A percentile compares a stretch with the other conserved stretches of the same genome.
These are phyloP conservation scores for Gobius niger DNA, from an alignment of 2,113 vertebrate species.

Conservation along the genomic window DNA sequence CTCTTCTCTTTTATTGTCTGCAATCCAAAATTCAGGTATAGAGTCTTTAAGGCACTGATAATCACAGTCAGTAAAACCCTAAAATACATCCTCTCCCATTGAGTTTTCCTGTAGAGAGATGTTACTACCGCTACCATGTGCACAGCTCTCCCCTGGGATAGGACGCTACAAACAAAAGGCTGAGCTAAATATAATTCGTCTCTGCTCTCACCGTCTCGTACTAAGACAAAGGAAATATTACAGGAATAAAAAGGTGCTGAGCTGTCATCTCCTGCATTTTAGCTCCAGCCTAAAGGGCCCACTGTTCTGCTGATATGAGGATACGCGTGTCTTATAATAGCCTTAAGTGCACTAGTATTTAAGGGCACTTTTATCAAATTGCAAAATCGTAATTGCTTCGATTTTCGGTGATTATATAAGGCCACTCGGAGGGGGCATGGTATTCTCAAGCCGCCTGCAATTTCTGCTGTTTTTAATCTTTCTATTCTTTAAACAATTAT, in stretches of 20 bases:
- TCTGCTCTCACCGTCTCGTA: not conserved
- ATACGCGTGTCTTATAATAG: not conserved
- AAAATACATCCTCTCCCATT: not conserved
- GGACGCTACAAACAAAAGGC: not conserved
- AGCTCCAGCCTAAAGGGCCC: not conserved
- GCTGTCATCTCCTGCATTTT: slow-evolving; percentile 4
- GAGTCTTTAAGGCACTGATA: too few relatives aligned
- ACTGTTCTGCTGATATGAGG: not conserved
- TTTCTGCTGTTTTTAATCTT: not conserved
- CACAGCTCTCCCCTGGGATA: not conserved
- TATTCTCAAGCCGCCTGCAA: not conserved
- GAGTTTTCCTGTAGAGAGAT: not conserved
- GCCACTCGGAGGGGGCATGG: not conserved
- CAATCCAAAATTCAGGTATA: too few relatives aligned
- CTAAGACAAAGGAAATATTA: slow-evolving; percentile 2
- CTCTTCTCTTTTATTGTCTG: too few relatives aligned
- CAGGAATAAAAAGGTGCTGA: not conserved
- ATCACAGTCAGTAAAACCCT: too few relatives aligned
- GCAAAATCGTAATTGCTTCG: not conserved
- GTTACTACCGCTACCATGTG: not conserved
- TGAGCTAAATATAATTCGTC: slow-evolving; percentile 2
- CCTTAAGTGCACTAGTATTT: slow-evolving; percentile 2
- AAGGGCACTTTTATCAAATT: not conserved
- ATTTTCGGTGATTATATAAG: not conserved
- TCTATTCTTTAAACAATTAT: too few relatives aligned